Evolutionary conservation across 2,888 invertebrate species (phyloP).

Genomic region (Polyommatus iphigenia): DNA sequence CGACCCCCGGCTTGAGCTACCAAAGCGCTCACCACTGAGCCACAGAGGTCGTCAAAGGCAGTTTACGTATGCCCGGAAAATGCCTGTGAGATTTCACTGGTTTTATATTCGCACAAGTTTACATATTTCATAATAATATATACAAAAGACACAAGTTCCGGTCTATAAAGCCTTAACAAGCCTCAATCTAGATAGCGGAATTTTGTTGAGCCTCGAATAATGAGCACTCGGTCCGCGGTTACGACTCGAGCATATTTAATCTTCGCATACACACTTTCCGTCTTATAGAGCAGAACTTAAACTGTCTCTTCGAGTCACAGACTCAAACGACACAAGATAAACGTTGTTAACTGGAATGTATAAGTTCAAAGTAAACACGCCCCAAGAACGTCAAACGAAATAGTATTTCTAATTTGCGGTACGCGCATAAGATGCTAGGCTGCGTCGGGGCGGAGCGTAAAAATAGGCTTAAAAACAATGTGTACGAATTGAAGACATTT

Average conservation of each 20-base stretch:
- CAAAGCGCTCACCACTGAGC: too few relatives aligned
- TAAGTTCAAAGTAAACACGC: neutral
- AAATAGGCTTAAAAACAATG: too few relatives aligned
- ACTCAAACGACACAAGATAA: neutral
- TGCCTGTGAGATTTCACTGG: too few relatives aligned
- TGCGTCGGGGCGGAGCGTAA: neutral
- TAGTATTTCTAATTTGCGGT: neutral
- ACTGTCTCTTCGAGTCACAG: neutral
- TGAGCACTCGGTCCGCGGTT: neutral
- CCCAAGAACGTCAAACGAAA: neutral
- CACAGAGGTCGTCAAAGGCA: too few relatives aligned
- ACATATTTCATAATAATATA: neutral
- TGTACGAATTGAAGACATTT: too few relatives aligned
- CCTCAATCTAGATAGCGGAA: neutral
- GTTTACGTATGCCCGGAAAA: too few relatives aligned
- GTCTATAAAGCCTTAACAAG: neutral
- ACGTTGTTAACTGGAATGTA: neutral
- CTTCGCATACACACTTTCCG: slow-evolving; percentile 1
- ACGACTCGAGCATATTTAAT: neutral
- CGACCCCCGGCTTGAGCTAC: too few relatives aligned
- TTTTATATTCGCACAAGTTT: too few relatives aligned
- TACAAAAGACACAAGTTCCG: slow-evolving; percentile 4
- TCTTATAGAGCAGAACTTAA: neutral
- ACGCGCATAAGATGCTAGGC: neutral
- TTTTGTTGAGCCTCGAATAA: neutral